A percentile compares a stretch with the other conserved stretches of the same genome.
These are phyloP conservation scores for Schrankia costaestrigalis DNA, from an alignment of 2,888 invertebrate species.

Conservation along the genomic window DNA sequence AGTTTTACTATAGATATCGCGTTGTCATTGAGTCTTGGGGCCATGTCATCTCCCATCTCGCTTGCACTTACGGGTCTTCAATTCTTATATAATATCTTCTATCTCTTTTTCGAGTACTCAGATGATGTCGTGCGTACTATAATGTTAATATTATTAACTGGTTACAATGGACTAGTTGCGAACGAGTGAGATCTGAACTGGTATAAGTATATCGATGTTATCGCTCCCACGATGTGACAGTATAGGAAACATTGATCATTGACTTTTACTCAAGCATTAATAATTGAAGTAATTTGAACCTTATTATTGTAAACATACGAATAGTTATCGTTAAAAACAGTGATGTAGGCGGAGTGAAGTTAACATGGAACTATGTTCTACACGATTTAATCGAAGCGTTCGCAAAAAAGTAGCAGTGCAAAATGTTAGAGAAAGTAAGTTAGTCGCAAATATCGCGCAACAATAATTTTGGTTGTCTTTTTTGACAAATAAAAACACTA, in stretches of 20 bases:
- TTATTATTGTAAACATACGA: conserved; percentile 5
- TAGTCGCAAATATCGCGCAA: conserved; percentile 6
- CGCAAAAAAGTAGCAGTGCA: conserved; percentile 30
- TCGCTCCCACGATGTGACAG: conserved; percentile 27
- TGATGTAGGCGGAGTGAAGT: conserved; percentile 5
- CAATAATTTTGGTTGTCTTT: too few relatives aligned
- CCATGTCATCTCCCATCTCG: too few relatives aligned
- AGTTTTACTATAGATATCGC: too few relatives aligned
- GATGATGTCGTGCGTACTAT: too few relatives aligned
- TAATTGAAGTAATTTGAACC: conserved; percentile 17
- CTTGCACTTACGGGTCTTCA: too few relatives aligned
- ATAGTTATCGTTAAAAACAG: conserved; percentile 1
- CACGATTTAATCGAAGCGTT: conserved; percentile 28
- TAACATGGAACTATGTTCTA: conserved; percentile 23
- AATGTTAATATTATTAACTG: too few relatives aligned
- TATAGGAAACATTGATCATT: conserved; percentile 41
- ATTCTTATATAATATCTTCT: too few relatives aligned
- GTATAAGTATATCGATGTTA: conserved; percentile 26
- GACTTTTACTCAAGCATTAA: conserved; percentile 23
- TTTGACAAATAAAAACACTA: too few relatives aligned
- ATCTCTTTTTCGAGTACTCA: too few relatives aligned
- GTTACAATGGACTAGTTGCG: conserved; percentile 31
- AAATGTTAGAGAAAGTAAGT: conserved; percentile 34
- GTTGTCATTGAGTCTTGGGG: too few relatives aligned
- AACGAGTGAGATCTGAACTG: conserved; percentile 23